These are phyloP conservation scores for Apantesis nais DNA, from an alignment of 2,888 invertebrate species.

Conservation along the genomic window DNA sequence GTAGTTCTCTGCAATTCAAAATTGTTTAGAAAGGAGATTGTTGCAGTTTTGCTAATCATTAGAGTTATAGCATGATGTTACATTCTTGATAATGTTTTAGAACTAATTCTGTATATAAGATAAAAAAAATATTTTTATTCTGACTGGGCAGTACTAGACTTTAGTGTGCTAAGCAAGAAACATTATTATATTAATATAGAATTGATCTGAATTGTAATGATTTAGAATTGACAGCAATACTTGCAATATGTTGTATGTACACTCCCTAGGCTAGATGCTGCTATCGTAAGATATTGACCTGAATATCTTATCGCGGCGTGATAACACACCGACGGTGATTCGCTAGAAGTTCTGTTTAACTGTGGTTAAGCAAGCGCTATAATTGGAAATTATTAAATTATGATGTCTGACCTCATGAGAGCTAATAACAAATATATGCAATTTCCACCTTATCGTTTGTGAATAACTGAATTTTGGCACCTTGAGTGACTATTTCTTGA, in stretches of 20 bases:
- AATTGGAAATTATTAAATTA: constrained; percentile 53
- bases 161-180: too few relatives aligned
- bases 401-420: constrained; percentile 45
- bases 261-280: constrained; percentile 18
- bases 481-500: neutral
- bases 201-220: neutral
- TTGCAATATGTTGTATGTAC: neutral
- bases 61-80: neutral
- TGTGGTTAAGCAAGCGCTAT: constrained; percentile 55
- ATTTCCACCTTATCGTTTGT: neutral
- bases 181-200: neutral
- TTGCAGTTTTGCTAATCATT: neutral
- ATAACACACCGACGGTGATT: constrained; percentile 55
- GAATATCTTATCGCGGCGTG: constrained; percentile 73
- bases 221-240: neutral
- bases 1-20: neutral
- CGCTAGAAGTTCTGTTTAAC: constrained; percentile 52
- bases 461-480: neutral
- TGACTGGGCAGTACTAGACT: neutral
- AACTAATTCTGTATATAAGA: neutral
- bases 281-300: constrained; percentile 80
- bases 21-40: neutral
- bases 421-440: constrained; percentile 20
- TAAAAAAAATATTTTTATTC: neutral
- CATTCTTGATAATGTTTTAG: neutral